Evolutionary conservation across 2,797 vertebrate genomes (phyloP).

Genomic region (Falco novaeseelandiae): DNA sequence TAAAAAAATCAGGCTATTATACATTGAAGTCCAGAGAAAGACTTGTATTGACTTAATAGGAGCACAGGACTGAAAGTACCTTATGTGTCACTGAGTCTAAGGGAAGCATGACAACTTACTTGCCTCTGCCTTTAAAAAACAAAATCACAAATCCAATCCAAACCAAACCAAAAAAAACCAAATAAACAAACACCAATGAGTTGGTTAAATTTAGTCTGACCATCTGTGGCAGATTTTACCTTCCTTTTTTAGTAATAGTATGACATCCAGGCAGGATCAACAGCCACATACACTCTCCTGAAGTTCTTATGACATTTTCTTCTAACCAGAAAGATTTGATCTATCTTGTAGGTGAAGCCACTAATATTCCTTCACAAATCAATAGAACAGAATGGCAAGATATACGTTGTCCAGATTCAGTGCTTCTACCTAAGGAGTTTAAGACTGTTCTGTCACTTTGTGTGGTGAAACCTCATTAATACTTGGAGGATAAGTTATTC

Average conservation of each 20-base stretch:
- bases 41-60: neutral
- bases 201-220: neutral
- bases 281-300: rapidly evolving
- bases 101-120: neutral
- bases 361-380: neutral
- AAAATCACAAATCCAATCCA: neutral
- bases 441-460: neutral
- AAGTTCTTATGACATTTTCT: neutral
- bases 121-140: neutral
- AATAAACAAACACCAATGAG: rapidly evolving
- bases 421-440: neutral
- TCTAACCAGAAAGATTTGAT: neutral
- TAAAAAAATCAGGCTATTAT: neutral
- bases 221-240: neutral
- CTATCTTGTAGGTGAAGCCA: neutral
- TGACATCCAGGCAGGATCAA: neutral
- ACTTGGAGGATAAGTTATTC: neutral
- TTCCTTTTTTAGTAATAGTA: neutral
- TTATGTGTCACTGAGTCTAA: neutral
- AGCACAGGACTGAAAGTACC: neutral
- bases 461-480: neutral
- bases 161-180: rapidly evolving
- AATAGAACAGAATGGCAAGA: neutral
- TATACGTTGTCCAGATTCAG: neutral
- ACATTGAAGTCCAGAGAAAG: neutral